These are phyloP conservation scores for Mythimna lalbum DNA, from an alignment of 2,888 invertebrate genomes.

Conservation along the genomic window DNA sequence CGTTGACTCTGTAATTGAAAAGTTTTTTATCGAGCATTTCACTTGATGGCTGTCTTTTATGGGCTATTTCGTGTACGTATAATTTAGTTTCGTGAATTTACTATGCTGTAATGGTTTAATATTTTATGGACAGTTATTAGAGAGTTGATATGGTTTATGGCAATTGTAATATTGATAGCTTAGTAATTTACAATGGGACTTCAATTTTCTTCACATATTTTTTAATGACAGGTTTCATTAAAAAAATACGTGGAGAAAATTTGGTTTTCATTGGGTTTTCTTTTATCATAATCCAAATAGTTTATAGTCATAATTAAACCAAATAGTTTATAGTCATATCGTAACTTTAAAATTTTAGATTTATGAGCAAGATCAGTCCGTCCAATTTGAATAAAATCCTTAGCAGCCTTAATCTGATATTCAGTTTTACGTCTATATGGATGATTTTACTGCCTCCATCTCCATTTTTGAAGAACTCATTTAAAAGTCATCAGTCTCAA, in stretches of 20 bases:
- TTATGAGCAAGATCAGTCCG: background rate
- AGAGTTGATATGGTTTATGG: constrained; percentile 8
- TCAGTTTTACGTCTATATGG: constrained; percentile 9
- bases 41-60: constrained; percentile 49
- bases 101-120: constrained; percentile 26
- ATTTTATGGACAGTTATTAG: constrained; percentile 19
- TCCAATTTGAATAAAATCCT: background rate
- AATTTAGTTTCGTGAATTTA: constrained; percentile 35
- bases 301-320: background rate
- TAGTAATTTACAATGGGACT: background rate
- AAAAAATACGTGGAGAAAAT: too few relatives aligned
- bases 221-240: too few relatives aligned
- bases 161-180: constrained; percentile 2
- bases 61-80: constrained; percentile 27
- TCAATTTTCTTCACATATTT: background rate
- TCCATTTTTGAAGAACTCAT: constrained; percentile 45
- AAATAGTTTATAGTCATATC: background rate
- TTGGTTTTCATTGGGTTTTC: too few relatives aligned
- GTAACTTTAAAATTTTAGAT: background rate
- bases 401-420: background rate
- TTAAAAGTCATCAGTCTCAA: constrained; percentile 47
- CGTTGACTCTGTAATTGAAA: constrained; percentile 46
- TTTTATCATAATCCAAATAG: background rate
- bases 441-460: constrained; percentile 23
- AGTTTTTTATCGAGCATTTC: constrained; percentile 48